phyloP scores from a whole-genome alignment of 2,797 vertebrate genomes.

The Meriones psammophilus region DNA sequence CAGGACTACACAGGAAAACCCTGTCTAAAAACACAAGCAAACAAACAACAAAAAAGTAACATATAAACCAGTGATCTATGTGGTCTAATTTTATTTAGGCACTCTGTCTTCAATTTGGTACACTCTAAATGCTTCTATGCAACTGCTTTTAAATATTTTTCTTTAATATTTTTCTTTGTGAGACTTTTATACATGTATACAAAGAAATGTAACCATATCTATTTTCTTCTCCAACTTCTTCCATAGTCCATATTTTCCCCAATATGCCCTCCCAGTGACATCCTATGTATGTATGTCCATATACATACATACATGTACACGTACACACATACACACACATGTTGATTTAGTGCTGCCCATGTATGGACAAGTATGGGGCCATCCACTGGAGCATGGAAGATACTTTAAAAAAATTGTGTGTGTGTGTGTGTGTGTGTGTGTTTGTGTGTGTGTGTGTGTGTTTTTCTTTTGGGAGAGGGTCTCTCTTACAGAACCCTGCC shows the following conservation, averaged over 20 bases:
- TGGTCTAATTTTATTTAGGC: not conserved
- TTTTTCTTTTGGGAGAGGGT: not conserved
- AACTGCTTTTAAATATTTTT: not conserved
- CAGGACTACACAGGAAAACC: too few species aligned
- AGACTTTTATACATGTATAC: not conserved
- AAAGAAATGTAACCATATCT: not conserved
- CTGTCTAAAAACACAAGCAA: too few species aligned
- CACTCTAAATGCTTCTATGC: not conserved
- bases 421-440: too few species aligned
- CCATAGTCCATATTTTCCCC: not conserved
- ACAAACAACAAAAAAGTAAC: too few species aligned
- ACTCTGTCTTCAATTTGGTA: not conserved
- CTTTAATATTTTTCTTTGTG: not conserved
- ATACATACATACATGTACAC: too few species aligned
- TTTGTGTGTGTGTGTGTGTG: not conserved
- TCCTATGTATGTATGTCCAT: not conserved
- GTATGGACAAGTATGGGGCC: not conserved
- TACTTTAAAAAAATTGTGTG: not conserved
- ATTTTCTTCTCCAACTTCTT: not conserved
- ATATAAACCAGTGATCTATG: constrained; percentile 1
- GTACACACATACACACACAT: too few species aligned
- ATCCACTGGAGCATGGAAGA: not conserved
- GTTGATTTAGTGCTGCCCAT: not conserved
- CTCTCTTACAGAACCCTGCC: not conserved
- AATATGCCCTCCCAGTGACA: too few species aligned